These are phyloP conservation scores for Alexandromys fortis DNA, from an alignment of 2,113 vertebrate genomes.

Conservation along the genomic window DNA sequence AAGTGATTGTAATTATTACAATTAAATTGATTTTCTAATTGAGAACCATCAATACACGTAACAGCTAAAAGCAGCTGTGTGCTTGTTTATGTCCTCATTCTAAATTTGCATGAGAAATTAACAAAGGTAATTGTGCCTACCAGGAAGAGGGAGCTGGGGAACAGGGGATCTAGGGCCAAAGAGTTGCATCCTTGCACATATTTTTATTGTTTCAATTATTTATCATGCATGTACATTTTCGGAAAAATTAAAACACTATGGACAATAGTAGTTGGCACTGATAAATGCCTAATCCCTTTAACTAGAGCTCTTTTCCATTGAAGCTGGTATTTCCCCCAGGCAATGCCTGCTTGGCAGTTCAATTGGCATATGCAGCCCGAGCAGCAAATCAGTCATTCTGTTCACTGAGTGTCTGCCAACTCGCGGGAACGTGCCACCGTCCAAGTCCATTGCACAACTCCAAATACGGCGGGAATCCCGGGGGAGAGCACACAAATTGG, in stretches of 20 bases:
- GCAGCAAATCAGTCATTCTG: conserved; percentile 55
- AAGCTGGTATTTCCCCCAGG: conserved; percentile 58
- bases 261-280: neutral
- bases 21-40: conserved; percentile 27
- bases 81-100: neutral
- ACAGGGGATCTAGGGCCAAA: neutral
- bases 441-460: conserved; percentile 58
- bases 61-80: conserved; percentile 24
- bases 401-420: conserved; percentile 62
- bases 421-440: conserved; percentile 50
- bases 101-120: neutral
- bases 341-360: conserved; percentile 55
- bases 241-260: conserved; percentile 20
- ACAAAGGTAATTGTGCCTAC: neutral
- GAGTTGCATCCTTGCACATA: neutral
- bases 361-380: neutral
- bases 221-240: neutral
- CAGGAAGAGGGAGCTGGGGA: neutral
- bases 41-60: neutral
- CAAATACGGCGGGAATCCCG: conserved; percentile 67
- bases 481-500: conserved; percentile 45
- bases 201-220: conserved; percentile 37
- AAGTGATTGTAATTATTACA: neutral
- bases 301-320: conserved; percentile 34
- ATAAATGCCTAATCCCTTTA: neutral